Conservation (phyloP, 2,113 vertebrate genomes). For the zebrafish (Danio rerio) region GRCz12tu NC_133181.1:35438001-35438500, state of each 20-base stretch:
- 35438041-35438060: too few species aligned
- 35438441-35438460: slow-evolving; percentile 24
- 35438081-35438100: too few species aligned
- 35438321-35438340: neutral
- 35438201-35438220: neutral
- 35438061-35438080: too few species aligned
- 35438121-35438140: too few species aligned
- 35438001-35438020: too few species aligned
- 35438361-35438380: neutral
- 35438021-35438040: too few species aligned
- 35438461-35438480: slow-evolving; percentile 15
- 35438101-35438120: too few species aligned
- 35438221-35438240: neutral
- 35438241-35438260: neutral
- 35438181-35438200: neutral
- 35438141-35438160: neutral
- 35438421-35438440: slow-evolving; percentile 33
- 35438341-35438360: neutral
- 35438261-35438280: neutral
- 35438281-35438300: neutral
- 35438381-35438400: neutral
- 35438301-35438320: neutral
- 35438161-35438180: neutral
- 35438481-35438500: slow-evolving; percentile 32
- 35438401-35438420: neutral